phyloP scores from a whole-genome alignment of 1,140 invertebrate genomes.

The Caenorhabditis tropicalis region DNA sequence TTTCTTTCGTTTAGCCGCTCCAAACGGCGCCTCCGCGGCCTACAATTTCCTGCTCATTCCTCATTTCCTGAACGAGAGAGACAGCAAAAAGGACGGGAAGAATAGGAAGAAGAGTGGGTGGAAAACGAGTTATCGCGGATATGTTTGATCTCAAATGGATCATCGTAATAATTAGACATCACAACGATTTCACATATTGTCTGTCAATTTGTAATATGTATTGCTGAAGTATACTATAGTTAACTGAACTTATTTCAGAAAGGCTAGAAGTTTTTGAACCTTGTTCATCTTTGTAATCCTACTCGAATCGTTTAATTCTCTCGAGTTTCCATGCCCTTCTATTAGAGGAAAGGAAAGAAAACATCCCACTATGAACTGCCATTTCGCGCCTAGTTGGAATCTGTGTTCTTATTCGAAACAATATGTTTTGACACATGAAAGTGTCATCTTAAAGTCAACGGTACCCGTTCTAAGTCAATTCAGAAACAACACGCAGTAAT shows the following conservation, averaged over 20 bases:
- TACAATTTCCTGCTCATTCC: conserved; percentile 40
- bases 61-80: conserved; percentile 15
- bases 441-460: not conserved
- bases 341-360: too few relatives aligned
- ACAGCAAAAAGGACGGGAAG: not conserved
- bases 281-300: too few relatives aligned
- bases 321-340: too few relatives aligned
- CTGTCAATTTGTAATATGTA: too few relatives aligned
- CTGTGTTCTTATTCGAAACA: not conserved
- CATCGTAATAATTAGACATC: not conserved
- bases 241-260: too few relatives aligned
- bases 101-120: not conserved
- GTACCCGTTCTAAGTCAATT: not conserved
- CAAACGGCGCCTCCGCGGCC: conserved; percentile 20
- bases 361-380: too few relatives aligned
- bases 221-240: too few relatives aligned
- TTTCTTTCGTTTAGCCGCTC: not conserved
- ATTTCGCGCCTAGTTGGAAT: not conserved
- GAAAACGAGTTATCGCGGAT: not conserved
- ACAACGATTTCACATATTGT: too few relatives aligned
- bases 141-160: not conserved
- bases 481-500: not conserved
- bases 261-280: too few relatives aligned
- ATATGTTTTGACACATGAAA: not conserved
- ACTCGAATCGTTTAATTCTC: too few relatives aligned